Evolutionary conservation across 2,797 vertebrate genomes (phyloP).

Genomic region (Gambelia wislizenii): DNA sequence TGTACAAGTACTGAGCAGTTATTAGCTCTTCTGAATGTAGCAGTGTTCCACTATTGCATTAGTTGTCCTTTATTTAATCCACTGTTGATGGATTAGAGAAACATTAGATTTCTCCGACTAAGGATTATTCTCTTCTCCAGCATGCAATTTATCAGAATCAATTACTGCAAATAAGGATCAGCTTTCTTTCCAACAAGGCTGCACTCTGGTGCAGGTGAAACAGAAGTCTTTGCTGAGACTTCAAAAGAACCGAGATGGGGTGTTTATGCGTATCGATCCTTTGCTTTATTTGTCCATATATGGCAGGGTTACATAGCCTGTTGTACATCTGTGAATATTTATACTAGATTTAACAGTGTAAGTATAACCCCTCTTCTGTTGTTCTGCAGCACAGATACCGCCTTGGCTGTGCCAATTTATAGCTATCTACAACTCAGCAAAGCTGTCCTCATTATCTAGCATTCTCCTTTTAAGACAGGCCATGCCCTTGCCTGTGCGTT

Average conservation of each 20-base stretch:
- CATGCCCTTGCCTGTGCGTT: no score
- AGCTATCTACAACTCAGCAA: no score
- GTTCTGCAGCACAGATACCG: no score
- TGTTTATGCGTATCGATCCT: conserved; percentile 20
- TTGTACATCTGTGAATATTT: conserved; percentile 3
- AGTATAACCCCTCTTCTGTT: neutral
- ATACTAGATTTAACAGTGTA: conserved; percentile 8
- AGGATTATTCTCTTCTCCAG: conserved; percentile 14
- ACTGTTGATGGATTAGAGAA: conserved; percentile 21
- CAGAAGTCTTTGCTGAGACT: conserved; percentile 51
- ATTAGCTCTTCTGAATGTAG: conserved; percentile 17
- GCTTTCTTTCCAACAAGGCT: conserved; percentile 28
- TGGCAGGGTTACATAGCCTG: neutral
- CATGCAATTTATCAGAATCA: conserved; percentile 36
- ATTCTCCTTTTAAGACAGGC: no score
- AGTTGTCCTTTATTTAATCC: conserved; percentile 41
- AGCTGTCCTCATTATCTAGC: no score
- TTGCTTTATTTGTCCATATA: neutral
- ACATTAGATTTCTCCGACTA: neutral
- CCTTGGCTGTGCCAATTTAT: no score
- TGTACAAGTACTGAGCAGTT: conserved; percentile 13
- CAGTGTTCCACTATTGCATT: conserved; percentile 9
- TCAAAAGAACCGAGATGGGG: conserved; percentile 52
- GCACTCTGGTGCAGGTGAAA: conserved; percentile 33
- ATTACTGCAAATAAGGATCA: conserved; percentile 34